Evolutionary conservation across 2,113 vertebrate species (phyloP).

Genomic region (Numenius arquata): DNA sequence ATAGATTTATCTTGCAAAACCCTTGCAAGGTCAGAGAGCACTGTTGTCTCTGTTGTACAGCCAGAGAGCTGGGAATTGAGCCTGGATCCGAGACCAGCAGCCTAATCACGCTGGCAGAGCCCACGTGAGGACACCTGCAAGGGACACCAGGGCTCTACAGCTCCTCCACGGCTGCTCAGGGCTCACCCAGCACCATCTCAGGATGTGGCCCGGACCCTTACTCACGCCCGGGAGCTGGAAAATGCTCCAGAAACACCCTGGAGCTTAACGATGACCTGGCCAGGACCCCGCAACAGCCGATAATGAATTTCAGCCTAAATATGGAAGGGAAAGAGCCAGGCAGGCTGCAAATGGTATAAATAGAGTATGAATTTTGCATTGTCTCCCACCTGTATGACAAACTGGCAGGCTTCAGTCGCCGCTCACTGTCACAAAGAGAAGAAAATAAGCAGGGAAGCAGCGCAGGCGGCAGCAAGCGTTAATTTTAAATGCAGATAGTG

Average conservation of each 20-base stretch:
- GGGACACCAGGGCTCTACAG: not conserved
- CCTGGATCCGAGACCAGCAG: not conserved
- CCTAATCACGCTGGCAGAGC: not conserved
- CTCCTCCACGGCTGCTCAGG: not conserved
- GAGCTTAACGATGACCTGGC: not conserved
- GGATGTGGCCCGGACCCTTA: not conserved
- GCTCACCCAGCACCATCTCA: not conserved
- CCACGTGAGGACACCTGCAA: not conserved
- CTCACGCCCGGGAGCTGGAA: not conserved
- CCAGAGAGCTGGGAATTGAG: constrained; percentile 1
- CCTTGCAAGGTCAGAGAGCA: not conserved
- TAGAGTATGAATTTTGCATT: not conserved
- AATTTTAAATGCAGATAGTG: not conserved
- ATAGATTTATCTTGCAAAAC: constrained; percentile 39
- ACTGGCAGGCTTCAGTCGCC: not conserved
- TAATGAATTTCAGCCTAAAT: not conserved
- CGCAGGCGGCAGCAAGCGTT: not conserved
- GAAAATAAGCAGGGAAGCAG: not conserved
- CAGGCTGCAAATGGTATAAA: not conserved
- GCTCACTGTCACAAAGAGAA: not conserved
- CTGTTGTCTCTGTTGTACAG: not conserved
- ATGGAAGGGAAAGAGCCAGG: not conserved
- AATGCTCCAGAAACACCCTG: not conserved
- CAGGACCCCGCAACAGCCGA: not conserved
- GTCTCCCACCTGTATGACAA: not conserved